Evolutionary conservation across 2,888 invertebrate species (phyloP).

Genomic region (Dasypogon diadema): DNA sequence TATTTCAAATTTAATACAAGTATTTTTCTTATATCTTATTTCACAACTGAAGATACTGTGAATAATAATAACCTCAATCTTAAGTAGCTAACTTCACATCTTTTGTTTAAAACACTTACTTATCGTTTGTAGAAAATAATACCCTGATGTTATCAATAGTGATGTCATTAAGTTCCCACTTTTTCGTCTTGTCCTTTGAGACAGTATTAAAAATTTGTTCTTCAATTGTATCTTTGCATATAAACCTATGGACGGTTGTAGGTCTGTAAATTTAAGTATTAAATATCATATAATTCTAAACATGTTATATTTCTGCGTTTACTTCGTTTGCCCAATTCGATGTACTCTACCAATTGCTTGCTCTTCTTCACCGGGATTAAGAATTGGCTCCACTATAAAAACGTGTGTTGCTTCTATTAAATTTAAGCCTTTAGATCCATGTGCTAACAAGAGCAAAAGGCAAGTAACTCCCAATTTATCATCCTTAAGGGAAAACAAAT

Average conservation of each 20-base stretch:
- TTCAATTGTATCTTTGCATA: conserved; percentile 78
- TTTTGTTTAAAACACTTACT: too few relatives aligned
- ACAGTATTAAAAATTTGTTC: conserved; percentile 74
- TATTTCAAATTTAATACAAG: too few relatives aligned
- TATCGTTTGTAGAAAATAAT: conserved; percentile 62
- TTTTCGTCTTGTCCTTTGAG: conserved; percentile 65
- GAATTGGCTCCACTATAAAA: conserved; percentile 79
- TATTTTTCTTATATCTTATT: too few relatives aligned
- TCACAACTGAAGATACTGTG: too few relatives aligned
- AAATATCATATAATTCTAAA: background rate
- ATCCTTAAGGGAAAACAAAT: too few relatives aligned
- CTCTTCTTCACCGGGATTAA: conserved; percentile 79
- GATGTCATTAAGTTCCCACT: conserved; percentile 69
- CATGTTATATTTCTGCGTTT: conserved; percentile 16
- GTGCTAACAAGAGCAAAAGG: conserved; percentile 76
- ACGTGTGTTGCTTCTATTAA: conserved; percentile 84
- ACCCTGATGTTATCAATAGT: conserved; percentile 67
- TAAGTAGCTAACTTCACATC: too few relatives aligned
- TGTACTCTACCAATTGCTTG: conserved; percentile 85
- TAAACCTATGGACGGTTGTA: conserved; percentile 79
- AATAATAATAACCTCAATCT: too few relatives aligned
- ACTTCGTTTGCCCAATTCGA: conserved; percentile 83
- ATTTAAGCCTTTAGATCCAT: conserved; percentile 84
- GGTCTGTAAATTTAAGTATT: conserved; percentile 61
- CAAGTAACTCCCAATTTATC: conserved; percentile 69